Conservation (phyloP, 2,888 invertebrate species). For the Lasius platythorax region DNA sequence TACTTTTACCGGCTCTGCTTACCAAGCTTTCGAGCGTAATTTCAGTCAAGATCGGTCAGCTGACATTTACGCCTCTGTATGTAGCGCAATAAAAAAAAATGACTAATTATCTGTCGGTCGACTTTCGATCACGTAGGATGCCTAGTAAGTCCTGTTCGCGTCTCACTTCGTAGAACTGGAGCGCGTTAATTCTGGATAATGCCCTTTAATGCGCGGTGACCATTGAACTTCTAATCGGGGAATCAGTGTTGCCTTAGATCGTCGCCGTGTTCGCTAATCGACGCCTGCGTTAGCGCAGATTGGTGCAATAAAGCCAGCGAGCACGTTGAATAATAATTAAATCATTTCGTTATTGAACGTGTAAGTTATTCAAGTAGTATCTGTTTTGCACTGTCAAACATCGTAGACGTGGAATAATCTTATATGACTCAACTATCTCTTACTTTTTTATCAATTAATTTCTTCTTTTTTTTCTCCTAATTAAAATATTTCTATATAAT, state of each 20-base stretch:
- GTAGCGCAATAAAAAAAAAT: conserved; percentile 59
- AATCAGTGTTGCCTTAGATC: conserved; percentile 61
- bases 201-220: conserved; percentile 61
- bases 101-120: conserved; percentile 51
- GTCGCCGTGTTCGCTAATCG: conserved; percentile 13
- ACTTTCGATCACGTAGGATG: conserved; percentile 63
- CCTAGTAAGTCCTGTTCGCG: not conserved
- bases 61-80: conserved; percentile 62
- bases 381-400: not conserved
- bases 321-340: conserved; percentile 70
- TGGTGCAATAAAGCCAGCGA: conserved; percentile 65
- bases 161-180: conserved; percentile 51
- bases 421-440: not conserved
- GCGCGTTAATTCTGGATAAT: conserved; percentile 61
- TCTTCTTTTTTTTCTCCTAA: not conserved
- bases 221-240: conserved; percentile 71
- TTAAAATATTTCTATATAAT: not conserved
- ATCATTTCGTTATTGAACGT: conserved; percentile 65
- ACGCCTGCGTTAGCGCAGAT: conserved; percentile 55
- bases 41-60: conserved; percentile 50
- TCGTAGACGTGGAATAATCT: conserved; percentile 23
- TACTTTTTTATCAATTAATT: not conserved
- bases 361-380: not conserved
- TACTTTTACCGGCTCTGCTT: conserved; percentile 37
- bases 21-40: conserved; percentile 36